Evolutionary conservation across 2,113 vertebrate genomes (phyloP), one percentile per base, ranked within the genome.

Genomic region (Brienomyrus brachyistius): DNA sequence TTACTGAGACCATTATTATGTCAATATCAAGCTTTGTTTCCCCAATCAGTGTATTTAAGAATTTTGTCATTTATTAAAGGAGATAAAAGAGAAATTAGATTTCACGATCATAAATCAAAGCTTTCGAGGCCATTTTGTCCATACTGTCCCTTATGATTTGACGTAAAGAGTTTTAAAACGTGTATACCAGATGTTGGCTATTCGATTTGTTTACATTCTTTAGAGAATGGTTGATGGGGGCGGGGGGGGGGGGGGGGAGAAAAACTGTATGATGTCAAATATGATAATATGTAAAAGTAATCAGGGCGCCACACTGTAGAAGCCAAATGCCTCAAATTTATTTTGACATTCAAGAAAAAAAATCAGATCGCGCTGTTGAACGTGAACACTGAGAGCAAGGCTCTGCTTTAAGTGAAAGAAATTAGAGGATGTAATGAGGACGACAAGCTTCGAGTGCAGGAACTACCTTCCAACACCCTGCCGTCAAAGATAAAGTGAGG

Each of bases 161-260:
- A 91, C 91, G 89, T 88, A 47, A 27, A 45, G 84, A 52, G 86
- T 56, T 91, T 90, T 95, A 93, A 94, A 97, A 97, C 95, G 94
- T 95, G 96, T 95, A 96, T 97, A 95, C 95, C 97, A 99, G 97
- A 98, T 97, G 97, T 97, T 94, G 91, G 88, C 92, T 95, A 91
- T 95, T 95, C 88, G 95, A 94, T 96, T 97, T 98, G 96, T 98
- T 97, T 97, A 97, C 96, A 97, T 97, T 97, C 94, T 96, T 95
- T 93, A 66, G 90, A 94, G 94, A 94, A 91, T 93, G 93, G 93
- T 93, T 93, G 93, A 91, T 89, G 56, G 89, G 52, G 23, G 52
- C 27, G 51, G 15, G 7, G 2, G 45, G 56, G 89, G 52, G 23
- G 52, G 35, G 51, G 15, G 7, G 2, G 45, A 23, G 50, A 93